These are phyloP conservation scores for Acanthosoma haemorrhoidale DNA, from an alignment of 2,888 invertebrate species.

Conservation along the genomic window DNA sequence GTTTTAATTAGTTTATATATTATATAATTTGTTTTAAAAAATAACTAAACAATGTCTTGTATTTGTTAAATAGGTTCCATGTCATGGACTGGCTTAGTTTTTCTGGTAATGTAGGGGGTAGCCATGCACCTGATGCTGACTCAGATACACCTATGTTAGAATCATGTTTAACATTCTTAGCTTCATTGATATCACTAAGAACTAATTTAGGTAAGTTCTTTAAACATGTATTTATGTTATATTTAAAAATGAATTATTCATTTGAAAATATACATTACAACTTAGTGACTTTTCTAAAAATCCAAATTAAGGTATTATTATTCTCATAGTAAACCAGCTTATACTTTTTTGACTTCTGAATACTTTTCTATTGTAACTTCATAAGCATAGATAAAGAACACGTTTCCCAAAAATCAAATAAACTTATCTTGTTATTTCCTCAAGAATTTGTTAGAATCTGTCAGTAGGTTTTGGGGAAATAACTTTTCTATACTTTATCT, in stretches of 20 bases:
- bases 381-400: too few species aligned
- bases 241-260: neutral
- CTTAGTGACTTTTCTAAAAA: too few species aligned
- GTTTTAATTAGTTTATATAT: neutral
- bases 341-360: too few species aligned
- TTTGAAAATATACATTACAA: neutral
- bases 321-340: too few species aligned
- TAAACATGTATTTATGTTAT: neutral
- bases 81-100: conserved; percentile 80
- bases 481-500: too few species aligned
- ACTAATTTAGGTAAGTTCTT: conserved; percentile 69
- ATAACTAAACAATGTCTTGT: neutral
- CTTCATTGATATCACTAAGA: conserved; percentile 78
- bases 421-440: too few species aligned
- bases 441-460: too few species aligned
- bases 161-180: conserved; percentile 83
- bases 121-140: conserved; percentile 33
- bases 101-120: conserved; percentile 45
- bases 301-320: too few species aligned
- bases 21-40: neutral
- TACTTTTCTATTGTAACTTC: too few species aligned
- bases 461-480: too few species aligned
- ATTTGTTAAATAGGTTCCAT: conserved; percentile 79
- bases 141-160: conserved; percentile 81
- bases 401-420: too few species aligned